Percentiles rank a stretch among this genome's conserved stretches.
phyloP scores from a whole-genome alignment of 2,797 vertebrate genomes.

The Masticophis lateralis region DNA sequence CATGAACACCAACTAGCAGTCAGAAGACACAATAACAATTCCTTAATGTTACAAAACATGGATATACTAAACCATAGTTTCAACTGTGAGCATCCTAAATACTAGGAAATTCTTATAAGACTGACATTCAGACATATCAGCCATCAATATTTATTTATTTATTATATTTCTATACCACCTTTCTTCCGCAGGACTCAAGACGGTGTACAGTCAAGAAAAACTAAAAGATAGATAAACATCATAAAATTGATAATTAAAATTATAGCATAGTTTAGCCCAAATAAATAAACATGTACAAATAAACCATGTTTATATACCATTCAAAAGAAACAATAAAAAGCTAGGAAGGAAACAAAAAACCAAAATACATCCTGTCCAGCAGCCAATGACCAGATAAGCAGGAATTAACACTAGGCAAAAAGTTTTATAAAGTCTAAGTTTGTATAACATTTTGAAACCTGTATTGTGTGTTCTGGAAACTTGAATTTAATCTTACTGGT shows the following conservation, averaged over 20 bases:
- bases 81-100: neutral
- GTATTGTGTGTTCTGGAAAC: neutral
- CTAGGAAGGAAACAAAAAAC: neutral
- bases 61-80: neutral
- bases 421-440: neutral
- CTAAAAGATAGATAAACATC: no score
- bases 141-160: neutral
- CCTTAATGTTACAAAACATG: neutral
- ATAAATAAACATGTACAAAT: neutral
- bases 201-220: no score
- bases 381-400: no score
- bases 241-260: no score
- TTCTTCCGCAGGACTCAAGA: no score
- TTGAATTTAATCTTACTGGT: neutral
- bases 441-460: neutral
- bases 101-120: neutral
- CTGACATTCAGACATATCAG: neutral
- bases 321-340: neutral
- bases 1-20: neutral
- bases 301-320: neutral
- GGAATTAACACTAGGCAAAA: no score
- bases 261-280: no score
- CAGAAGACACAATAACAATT: neutral
- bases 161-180: no score
- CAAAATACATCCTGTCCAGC: no score